These are phyloP conservation scores for Drosophila mimica DNA, from an alignment of 2,888 invertebrate genomes.

Conservation along the genomic window DNA sequence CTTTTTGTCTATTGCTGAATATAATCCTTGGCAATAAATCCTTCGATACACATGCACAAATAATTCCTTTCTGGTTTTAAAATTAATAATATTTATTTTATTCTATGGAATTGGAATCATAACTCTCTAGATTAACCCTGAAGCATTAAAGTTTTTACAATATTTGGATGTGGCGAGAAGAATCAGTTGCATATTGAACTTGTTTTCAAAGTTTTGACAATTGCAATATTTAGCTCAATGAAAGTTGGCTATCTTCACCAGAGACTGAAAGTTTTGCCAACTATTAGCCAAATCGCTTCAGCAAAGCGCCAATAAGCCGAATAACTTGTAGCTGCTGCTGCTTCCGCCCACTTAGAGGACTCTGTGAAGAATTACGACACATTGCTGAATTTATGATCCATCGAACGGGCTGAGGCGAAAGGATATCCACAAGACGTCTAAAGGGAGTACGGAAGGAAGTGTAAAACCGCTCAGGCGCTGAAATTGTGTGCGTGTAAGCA, in stretches of 20 bases:
- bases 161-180: conserved; percentile 19
- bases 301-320: conserved; percentile 67
- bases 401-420: conserved; percentile 53
- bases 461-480: conserved; percentile 60
- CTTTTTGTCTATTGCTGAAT: background rate
- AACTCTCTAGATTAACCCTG: conserved; percentile 20
- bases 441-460: conserved; percentile 31
- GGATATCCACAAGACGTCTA: conserved; percentile 29
- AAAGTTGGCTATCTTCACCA: conserved; percentile 51
- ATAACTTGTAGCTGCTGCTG: conserved; percentile 68
- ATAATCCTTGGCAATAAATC: background rate
- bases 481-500: conserved; percentile 76
- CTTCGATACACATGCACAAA: background rate
- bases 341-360: conserved; percentile 24
- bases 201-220: conserved; percentile 62
- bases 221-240: conserved; percentile 62
- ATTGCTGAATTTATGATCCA: conserved; percentile 75
- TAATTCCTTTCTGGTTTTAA: background rate
- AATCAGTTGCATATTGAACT: conserved; percentile 47
- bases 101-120: background rate
- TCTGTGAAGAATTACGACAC: conserved; percentile 67
- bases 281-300: conserved; percentile 69
- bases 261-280: conserved; percentile 63
- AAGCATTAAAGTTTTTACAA: conserved; percentile 18
- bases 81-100: background rate